phyloP scores from a whole-genome alignment of 2,888 invertebrate genomes.

The Tenthredo livida region DNA sequence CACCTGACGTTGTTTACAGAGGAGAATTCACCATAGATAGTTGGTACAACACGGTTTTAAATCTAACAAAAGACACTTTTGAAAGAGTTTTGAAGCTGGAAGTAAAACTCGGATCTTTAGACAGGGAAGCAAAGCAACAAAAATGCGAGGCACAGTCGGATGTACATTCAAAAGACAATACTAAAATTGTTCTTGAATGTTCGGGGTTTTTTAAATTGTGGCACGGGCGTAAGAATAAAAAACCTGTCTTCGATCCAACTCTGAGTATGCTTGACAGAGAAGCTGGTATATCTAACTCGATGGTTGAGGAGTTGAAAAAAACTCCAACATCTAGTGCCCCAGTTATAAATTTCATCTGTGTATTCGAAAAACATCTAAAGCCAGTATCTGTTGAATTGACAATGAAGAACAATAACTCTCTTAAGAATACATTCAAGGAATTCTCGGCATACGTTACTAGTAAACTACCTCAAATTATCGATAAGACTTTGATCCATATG shows the following conservation, averaged over 20 bases:
- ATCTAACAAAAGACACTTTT: conserved; percentile 71
- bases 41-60: conserved; percentile 71
- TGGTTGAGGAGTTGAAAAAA: conserved; percentile 64
- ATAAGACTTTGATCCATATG: conserved; percentile 67
- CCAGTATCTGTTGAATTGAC: conserved; percentile 68
- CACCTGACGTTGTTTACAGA: conserved; percentile 61
- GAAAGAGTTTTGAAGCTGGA: conserved; percentile 73
- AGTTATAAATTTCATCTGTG: conserved; percentile 72
- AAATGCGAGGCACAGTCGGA: conserved; percentile 73
- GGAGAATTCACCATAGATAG: conserved; percentile 60
- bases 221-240: conserved; percentile 70
- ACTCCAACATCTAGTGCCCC: conserved; percentile 57
- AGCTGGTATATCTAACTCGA: conserved; percentile 71
- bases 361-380: conserved; percentile 65
- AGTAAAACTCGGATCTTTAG: conserved; percentile 62
- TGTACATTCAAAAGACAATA: conserved; percentile 71
- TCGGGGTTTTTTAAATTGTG: conserved; percentile 72
- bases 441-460: conserved; percentile 67
- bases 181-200: conserved; percentile 69
- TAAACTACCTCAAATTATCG: conserved; percentile 67
- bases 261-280: conserved; percentile 73
- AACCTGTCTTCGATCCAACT: conserved; percentile 62
- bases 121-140: conserved; percentile 70
- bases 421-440: conserved; percentile 69
- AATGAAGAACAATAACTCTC: conserved; percentile 65